Evolutionary conservation across 53 echinoderm and acorn worm genomes (phyloP).

Genomic region (Luidia sarsii): DNA sequence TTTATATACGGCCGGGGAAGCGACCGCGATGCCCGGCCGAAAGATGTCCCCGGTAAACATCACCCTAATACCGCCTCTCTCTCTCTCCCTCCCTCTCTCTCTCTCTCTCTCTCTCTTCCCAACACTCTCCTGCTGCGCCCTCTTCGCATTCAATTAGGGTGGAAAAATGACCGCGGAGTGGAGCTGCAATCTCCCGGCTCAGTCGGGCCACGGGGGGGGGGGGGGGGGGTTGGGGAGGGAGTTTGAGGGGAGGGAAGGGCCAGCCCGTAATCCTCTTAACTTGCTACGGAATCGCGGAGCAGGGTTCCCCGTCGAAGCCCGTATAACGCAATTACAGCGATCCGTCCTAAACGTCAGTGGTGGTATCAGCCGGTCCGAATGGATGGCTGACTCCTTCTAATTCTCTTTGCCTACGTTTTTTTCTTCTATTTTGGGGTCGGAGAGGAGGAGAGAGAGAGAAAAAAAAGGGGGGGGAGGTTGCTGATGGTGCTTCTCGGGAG

Average conservation of each 20-base stretch:
- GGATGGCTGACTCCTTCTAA: too few relatives aligned
- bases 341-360: slow-evolving; percentile 41
- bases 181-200: slow-evolving; percentile 10
- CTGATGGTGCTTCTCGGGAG: not conserved
- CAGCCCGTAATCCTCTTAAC: not conserved
- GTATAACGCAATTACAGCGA: slow-evolving; percentile 42
- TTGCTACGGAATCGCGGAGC: not conserved
- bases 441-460: not conserved
- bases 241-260: too few relatives aligned
- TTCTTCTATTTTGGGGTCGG: too few relatives aligned
- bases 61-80: too few relatives aligned
- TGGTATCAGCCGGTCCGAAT: slow-evolving; percentile 4
- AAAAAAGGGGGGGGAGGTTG: not conserved
- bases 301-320: too few relatives aligned
- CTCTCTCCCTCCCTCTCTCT: too few relatives aligned
- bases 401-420: too few relatives aligned
- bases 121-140: too few relatives aligned
- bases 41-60: slow-evolving; percentile 15
- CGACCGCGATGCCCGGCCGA: too few relatives aligned
- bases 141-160: slow-evolving; percentile 44
- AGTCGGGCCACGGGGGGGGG: not conserved
- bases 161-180: slow-evolving; percentile 22
- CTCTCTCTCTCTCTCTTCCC: too few relatives aligned
- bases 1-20: too few relatives aligned
- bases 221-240: too few relatives aligned